Evolutionary conservation across 2,797 vertebrate genomes (phyloP), one percentile per base, ranked within the genome.

Genomic region (Enteromius argenteus): DNA sequence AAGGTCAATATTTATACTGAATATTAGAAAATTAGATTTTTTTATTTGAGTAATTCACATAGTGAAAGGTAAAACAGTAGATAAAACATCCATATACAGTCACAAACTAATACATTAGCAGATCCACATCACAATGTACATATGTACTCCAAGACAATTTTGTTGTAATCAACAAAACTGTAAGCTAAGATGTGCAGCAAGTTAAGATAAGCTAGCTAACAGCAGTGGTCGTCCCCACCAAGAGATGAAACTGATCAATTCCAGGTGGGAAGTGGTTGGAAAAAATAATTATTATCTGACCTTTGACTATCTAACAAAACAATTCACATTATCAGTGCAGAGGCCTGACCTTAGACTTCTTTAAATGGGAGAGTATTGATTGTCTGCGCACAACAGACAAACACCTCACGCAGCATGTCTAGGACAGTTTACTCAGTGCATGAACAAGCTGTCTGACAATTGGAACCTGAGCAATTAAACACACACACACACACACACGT

Each of bases 221-320:
- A 66, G 71, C 64, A 82, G n/a, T 30, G 46, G 42, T 83, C 56
- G 21, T 79, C 76, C 76, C 58, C 46, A 84, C 74, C 80, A 84
- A 51, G 79, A 84, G 77, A 88, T 71, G 84, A 89, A 88, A 86
- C 87, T 88, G 88, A 90, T 90, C 91, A 90, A 91, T 91, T 90
- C 90, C 76, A 85, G 85, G 78, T 69, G 62, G 89, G 76, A 87
- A 88, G 87, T 64, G 64, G 86, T 87, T 88, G 86, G 89, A 87
- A 90, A 89, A 74, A 88, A 88, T 82, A 85, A 84, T 87, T 89
- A 89, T 90, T 89, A 90, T 80, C 88, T 92, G 89, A 90, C 91
- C 91, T 91, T 92, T 91, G 90, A 89, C 90, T 90, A 89, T 90
- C 86, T 90, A 91, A 91, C 89, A 91, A 92, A 91, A 91, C 87